Percentiles rank a stretch among this genome's conserved stretches.
Conservation (phyloP, 1,140 invertebrate genomes). For the Trichonephila clavata region DNA sequence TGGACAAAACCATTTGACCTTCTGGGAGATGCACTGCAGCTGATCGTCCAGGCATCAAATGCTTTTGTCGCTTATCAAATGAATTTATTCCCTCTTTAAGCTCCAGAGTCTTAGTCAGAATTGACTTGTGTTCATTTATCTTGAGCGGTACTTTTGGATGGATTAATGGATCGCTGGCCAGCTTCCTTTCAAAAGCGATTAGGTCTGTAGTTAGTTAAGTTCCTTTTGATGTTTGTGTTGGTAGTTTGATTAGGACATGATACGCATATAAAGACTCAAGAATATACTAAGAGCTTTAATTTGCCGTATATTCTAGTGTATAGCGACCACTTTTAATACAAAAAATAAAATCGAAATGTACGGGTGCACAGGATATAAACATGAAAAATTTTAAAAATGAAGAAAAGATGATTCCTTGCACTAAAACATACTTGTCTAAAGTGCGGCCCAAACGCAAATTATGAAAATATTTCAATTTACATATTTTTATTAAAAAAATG, state of each 20-base stretch:
- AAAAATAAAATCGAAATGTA: no score
- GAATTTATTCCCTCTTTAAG: neutral
- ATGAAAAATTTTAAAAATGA: no score
- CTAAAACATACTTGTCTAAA: no score
- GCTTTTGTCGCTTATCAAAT: neutral
- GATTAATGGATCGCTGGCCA: neutral
- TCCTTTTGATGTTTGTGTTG: neutral
- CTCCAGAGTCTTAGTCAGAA: neutral
- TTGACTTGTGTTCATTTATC: neutral
- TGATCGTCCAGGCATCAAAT: neutral
- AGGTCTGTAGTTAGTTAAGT: neutral
- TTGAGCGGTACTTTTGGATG: neutral
- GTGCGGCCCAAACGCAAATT: no score
- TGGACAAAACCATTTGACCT: slow-evolving; percentile 16
- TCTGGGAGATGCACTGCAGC: neutral
- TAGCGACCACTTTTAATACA: no score
- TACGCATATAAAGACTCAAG: neutral
- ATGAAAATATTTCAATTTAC: no score
- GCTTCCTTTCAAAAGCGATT: neutral
- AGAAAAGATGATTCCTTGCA: no score
- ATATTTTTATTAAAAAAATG: no score
- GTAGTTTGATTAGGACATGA: neutral
- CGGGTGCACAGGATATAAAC: no score
- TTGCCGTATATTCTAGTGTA: neutral
- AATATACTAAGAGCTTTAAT: neutral